Conservation (phyloP, 2,113 vertebrate species). For the Gymnogyps californianus region DNA sequence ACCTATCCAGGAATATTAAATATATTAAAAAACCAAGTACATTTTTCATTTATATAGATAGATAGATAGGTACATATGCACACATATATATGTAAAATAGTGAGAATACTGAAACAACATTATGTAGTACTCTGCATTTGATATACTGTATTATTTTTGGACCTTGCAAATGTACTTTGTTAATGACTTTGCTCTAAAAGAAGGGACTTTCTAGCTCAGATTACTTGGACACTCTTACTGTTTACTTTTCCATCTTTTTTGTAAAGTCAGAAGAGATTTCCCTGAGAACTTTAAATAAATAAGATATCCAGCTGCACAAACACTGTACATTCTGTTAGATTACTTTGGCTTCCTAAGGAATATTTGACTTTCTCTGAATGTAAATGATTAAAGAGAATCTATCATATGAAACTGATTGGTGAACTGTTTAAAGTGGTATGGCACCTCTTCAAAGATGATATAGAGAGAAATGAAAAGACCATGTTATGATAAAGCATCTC, state of each 20-base stretch:
- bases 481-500: not conserved
- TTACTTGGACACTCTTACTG: slow-evolving; percentile 78
- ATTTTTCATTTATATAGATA: slow-evolving; percentile 3
- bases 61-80: not conserved
- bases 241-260: slow-evolving; percentile 81
- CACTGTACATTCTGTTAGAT: slow-evolving; percentile 77
- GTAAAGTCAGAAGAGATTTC: slow-evolving; percentile 86
- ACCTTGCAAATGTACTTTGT: slow-evolving; percentile 75
- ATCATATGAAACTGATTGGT: slow-evolving; percentile 68
- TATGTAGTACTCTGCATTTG: slow-evolving; percentile 72
- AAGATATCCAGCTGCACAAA: slow-evolving; percentile 95
- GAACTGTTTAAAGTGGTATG: slow-evolving; percentile 62
- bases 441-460: slow-evolving; percentile 36
- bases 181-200: slow-evolving; percentile 76
- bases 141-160: slow-evolving; percentile 84
- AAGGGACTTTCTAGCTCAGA: slow-evolving; percentile 78
- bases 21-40: not conserved
- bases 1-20: slow-evolving; percentile 31
- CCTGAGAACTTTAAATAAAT: slow-evolving; percentile 89
- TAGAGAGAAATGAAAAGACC: slow-evolving; percentile 3
- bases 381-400: slow-evolving; percentile 76
- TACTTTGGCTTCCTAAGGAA: slow-evolving; percentile 75
- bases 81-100: slow-evolving; percentile 24
- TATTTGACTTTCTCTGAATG: slow-evolving; percentile 75
- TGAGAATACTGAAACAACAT: slow-evolving; percentile 69